Conservation (phyloP, 2,888 invertebrate species). For the Brachyopa scutellaris region DNA sequence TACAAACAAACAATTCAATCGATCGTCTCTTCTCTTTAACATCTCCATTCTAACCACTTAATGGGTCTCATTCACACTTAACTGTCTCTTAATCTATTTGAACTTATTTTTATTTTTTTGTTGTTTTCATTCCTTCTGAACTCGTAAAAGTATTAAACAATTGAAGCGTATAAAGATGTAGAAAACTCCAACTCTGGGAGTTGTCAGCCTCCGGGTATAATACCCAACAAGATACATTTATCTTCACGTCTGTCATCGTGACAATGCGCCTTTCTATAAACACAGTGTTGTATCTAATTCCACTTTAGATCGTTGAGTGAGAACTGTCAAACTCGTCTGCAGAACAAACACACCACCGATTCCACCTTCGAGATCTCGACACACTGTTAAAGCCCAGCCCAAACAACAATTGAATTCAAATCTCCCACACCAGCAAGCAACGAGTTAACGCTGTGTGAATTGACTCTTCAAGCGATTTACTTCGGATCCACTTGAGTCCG, state of each 20-base stretch:
- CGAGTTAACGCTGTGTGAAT: conserved; percentile 50
- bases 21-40: conserved; percentile 9
- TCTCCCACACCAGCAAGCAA: conserved; percentile 17
- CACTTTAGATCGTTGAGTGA: conserved; percentile 41
- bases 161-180: conserved; percentile 34
- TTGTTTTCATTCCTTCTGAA: conserved; percentile 5
- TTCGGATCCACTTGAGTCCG: conserved; percentile 43
- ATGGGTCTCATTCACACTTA: neutral
- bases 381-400: conserved; percentile 4
- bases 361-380: conserved; percentile 16
- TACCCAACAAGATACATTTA: conserved; percentile 32
- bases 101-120: neutral
- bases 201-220: conserved; percentile 17
- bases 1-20: conserved; percentile 10
- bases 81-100: conserved; percentile 33
- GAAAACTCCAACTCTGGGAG: neutral
- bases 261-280: conserved; percentile 43
- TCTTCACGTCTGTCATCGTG: conserved; percentile 42
- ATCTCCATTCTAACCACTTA: conserved; percentile 23
- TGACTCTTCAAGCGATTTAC: conserved; percentile 64
- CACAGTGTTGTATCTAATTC: conserved; percentile 57
- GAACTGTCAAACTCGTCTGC: neutral
- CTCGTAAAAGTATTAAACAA: neutral
- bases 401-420: conserved; percentile 53
- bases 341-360: conserved; percentile 1